Conservation (phyloP, 1,140 invertebrate species). For the Phenacoccus solenopsis region DNA sequence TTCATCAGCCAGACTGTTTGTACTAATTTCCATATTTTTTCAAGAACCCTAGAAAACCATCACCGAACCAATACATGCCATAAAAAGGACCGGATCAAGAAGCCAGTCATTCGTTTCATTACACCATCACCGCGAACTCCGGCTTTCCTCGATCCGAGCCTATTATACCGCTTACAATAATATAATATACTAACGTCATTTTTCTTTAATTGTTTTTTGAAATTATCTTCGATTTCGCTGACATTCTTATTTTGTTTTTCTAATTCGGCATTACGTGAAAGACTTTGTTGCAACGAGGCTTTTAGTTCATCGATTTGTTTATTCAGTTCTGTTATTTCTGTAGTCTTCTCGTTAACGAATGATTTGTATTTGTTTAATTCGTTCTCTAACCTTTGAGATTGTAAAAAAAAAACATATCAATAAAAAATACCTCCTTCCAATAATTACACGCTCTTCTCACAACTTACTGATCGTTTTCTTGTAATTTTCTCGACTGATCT, state of each 20-base stretch:
- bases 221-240: slow-evolving; percentile 38
- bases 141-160: too few relatives aligned
- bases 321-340: slow-evolving; percentile 23
- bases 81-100: too few relatives aligned
- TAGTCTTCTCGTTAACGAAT: slow-evolving; percentile 20
- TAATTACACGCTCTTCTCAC: not conserved
- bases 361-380: not conserved
- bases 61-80: too few relatives aligned
- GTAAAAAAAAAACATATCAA: too few relatives aligned
- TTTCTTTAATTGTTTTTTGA: slow-evolving; percentile 53
- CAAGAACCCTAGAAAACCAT: too few relatives aligned
- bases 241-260: slow-evolving; percentile 15
- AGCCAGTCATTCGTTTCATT: too few relatives aligned
- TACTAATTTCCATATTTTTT: too few relatives aligned
- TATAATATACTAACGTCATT: slow-evolving; percentile 52
- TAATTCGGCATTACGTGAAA: slow-evolving; percentile 13
- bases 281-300: not conserved
- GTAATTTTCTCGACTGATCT: not conserved
- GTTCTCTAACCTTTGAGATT: not conserved
- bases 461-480: not conserved
- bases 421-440: too few relatives aligned
- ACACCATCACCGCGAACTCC: too few relatives aligned
- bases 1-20: too few relatives aligned
- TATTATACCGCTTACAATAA: not conserved
- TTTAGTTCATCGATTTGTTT: slow-evolving; percentile 16